Conservation (phyloP, 2,888 invertebrate species). For the Lepas anatifera region DNA sequence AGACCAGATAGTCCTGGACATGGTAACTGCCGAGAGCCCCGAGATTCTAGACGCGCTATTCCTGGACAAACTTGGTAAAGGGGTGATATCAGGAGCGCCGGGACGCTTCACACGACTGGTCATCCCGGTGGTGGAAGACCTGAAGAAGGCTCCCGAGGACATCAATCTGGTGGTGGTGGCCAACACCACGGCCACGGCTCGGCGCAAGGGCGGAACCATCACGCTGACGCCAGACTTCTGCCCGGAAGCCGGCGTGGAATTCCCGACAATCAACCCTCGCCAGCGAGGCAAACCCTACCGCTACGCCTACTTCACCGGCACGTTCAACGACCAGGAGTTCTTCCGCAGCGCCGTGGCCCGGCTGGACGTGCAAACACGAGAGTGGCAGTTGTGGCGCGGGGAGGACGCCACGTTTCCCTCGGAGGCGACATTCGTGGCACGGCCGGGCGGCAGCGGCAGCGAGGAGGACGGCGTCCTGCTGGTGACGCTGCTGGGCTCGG, state of each 20-base stretch:
- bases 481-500: slow-evolving; percentile 27
- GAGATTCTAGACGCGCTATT: slow-evolving; percentile 32
- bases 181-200: slow-evolving; percentile 33
- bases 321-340: slow-evolving; percentile 28
- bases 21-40: slow-evolving; percentile 33
- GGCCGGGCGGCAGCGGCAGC: slow-evolving; percentile 32
- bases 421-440: slow-evolving; percentile 39
- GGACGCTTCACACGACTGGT: slow-evolving; percentile 34
- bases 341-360: slow-evolving; percentile 35
- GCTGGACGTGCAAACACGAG: slow-evolving; percentile 32
- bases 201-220: slow-evolving; percentile 29
- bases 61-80: slow-evolving; percentile 29
- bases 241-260: slow-evolving; percentile 33
- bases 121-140: slow-evolving; percentile 33
- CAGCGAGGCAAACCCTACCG: slow-evolving; percentile 37
- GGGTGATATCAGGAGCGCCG: slow-evolving; percentile 26
- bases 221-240: slow-evolving; percentile 26
- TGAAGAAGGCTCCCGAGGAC: slow-evolving; percentile 30
- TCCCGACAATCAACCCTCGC: slow-evolving; percentile 40
- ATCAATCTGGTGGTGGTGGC: slow-evolving; percentile 33
- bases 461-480: slow-evolving; percentile 40
- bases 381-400: slow-evolving; percentile 31
- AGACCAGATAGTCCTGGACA: slow-evolving; percentile 32
- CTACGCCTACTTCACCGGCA: slow-evolving; percentile 38
- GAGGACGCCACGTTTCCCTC: slow-evolving; percentile 33